Conservation (phyloP, 23 tunicate genomes). For the Botrylloides violaceus region DNA sequence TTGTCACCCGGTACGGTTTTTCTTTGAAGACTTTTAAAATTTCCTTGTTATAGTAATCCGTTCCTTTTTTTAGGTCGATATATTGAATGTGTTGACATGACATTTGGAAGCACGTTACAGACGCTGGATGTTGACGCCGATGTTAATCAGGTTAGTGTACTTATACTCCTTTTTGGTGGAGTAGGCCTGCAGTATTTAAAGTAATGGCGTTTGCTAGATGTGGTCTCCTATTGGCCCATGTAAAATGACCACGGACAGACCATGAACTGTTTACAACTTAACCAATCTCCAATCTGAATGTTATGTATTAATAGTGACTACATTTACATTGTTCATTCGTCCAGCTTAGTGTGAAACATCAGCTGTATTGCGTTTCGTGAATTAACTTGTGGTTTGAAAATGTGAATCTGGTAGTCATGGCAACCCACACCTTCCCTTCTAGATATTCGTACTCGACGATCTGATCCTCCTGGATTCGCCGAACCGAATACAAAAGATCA, state of each 20-base stretch:
- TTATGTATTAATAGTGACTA: too few species aligned
- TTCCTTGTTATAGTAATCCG: too few species aligned
- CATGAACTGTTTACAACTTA: too few species aligned
- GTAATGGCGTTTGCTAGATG: too few species aligned
- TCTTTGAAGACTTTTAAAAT: too few species aligned
- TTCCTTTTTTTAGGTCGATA: not conserved
- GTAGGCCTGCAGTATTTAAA: too few species aligned
- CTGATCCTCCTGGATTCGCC: conserved; percentile 12
- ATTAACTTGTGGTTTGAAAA: not conserved
- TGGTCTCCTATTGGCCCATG: too few species aligned
- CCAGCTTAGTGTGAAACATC: not conserved
- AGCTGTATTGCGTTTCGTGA: not conserved
- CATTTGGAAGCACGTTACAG: conserved; percentile 3
- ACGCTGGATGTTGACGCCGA: not conserved
- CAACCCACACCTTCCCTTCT: not conserved
- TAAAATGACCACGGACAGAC: too few species aligned
- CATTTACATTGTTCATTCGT: not conserved
- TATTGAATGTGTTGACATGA: not conserved
- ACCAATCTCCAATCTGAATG: too few species aligned
- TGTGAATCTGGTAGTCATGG: not conserved
- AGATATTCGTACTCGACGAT: conserved; percentile 2
- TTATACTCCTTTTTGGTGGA: too few species aligned
- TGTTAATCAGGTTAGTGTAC: not conserved
- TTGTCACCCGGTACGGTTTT: too few species aligned
- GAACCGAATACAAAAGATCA: not conserved